Evolutionary conservation across 2,797 vertebrate genomes (phyloP), one percentile per base, ranked within the genome.

Genomic region (Myotis vivesi): DNA sequence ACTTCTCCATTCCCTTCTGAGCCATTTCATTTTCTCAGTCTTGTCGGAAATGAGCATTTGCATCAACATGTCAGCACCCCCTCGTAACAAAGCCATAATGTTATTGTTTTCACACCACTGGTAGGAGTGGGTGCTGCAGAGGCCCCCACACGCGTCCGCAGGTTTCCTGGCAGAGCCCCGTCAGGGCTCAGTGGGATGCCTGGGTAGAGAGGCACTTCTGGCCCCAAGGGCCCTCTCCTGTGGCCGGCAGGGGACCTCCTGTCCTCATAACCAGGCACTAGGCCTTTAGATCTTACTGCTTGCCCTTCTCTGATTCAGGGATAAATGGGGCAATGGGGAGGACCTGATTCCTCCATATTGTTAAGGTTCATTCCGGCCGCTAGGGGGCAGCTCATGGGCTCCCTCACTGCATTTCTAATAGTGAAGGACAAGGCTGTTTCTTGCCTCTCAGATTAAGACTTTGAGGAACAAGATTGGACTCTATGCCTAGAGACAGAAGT

Each of bases 1-100:
- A 66, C 76, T 33, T 89, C 36, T 80, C 59, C 59, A 22, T 49
- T 96, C 93, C 93, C 95, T 96, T 90, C 86, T 33, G 93, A 94
- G 82, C 93, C 76, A 36, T 95, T 96, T 92, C 95, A 91, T 94
- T 97, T 88, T 90, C 94, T 93, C 91, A 12, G 75, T 92, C 88
- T 97, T 92, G 64, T 97, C 33, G 6, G 91, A 96, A 97, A 92
- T 57, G 87, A 96, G 80, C 51, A 94, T 96, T 94, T 90, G 90
- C 96, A 95, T 96, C 94, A 81, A 72, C 71, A 38, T 80, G 87
- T 62, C 89, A 68, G 69, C 33, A 77, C 38, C 62, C 85, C 51
- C 46, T 95, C 88, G 81, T 33, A 89, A 79, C 82, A 66, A 77
- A 19, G 38, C 88, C 80, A 59, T 87, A 92, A 94, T 88, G 69